These are phyloP conservation scores for Leptosomus discolor DNA, from an alignment of 2,113 vertebrate species.

Conservation along the genomic window DNA sequence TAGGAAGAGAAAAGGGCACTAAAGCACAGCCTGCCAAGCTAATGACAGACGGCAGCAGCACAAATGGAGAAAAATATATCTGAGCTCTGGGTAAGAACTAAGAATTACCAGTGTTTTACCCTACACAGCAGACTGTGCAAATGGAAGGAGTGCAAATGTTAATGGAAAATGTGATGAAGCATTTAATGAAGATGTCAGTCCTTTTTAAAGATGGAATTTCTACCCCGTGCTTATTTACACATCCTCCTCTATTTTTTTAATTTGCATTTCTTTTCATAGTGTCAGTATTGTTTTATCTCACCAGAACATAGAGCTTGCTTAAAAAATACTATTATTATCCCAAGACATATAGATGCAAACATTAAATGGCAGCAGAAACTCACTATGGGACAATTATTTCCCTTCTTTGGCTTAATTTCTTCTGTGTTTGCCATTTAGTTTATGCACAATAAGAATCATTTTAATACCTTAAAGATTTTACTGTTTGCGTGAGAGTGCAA, in stretches of 20 bases:
- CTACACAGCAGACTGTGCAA: neutral
- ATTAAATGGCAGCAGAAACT: neutral
- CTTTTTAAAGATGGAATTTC: neutral
- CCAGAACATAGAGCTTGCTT: neutral
- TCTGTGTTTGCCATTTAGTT: neutral
- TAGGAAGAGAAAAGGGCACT: neutral
- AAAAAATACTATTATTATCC: neutral
- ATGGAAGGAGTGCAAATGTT: neutral
- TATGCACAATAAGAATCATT: neutral
- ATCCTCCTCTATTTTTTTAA: neutral
- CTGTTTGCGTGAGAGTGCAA: neutral
- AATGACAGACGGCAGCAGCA: neutral
- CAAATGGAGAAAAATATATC: neutral
- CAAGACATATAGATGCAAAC: neutral
- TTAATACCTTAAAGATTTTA: neutral
- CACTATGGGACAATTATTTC: neutral
- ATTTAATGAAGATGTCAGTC: conserved; percentile 11
- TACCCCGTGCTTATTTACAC: neutral
- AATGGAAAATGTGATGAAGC: neutral
- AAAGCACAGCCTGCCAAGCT: neutral
- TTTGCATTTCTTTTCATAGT: neutral
- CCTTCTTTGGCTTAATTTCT: neutral
- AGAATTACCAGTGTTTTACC: neutral
- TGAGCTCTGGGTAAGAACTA: neutral
- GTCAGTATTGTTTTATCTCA: neutral